A percentile compares a stretch with the other conserved stretches of the same genome.
Evolutionary conservation across 2,113 vertebrate genomes (phyloP).

Genomic region (Crotalus tigris): DNA sequence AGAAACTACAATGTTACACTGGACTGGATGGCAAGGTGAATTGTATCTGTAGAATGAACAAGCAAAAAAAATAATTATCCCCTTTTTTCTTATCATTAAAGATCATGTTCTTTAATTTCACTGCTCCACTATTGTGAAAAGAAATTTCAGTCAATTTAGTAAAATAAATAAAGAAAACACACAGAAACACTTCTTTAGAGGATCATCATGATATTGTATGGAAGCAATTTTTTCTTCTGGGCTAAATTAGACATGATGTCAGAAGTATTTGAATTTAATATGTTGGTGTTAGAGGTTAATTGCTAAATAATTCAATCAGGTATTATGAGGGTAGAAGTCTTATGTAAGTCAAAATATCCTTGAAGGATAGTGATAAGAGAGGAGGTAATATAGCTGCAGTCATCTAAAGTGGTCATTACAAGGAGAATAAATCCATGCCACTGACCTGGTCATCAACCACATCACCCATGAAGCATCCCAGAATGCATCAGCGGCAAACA

Average conservation of each 20-base stretch:
- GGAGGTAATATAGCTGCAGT: background rate
- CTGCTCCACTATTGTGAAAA: background rate
- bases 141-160: background rate
- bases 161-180: background rate
- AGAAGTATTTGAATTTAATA: background rate
- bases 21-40: background rate
- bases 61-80: background rate
- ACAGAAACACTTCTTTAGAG: background rate
- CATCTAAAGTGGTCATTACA: background rate
- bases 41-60: background rate
- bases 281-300: background rate
- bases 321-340: background rate
- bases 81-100: background rate
- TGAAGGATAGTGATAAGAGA: background rate
- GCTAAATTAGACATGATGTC: background rate
- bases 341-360: background rate
- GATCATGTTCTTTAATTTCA: background rate
- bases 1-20: background rate
- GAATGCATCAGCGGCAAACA: background rate
- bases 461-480: background rate
- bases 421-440: background rate
- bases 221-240: background rate
- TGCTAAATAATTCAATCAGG: background rate
- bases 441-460: background rate
- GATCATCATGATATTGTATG: background rate